Evolutionary conservation across 2,888 invertebrate species (phyloP).

Genomic region (Cylindroiulus punctatus): DNA sequence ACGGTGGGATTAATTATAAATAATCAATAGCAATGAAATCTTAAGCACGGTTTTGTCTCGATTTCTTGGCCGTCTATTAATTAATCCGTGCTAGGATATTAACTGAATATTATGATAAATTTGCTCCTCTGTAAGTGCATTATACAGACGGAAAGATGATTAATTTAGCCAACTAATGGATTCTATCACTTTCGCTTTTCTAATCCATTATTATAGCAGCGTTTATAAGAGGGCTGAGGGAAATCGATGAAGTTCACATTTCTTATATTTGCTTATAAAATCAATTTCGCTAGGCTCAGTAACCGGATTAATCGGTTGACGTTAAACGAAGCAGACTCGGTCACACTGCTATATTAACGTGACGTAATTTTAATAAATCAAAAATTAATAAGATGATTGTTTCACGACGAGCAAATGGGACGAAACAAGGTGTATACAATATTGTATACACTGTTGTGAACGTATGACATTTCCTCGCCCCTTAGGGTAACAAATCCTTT

Average conservation of each 20-base stretch:
- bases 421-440: neutral
- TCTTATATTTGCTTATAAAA: slow-evolving; percentile 26
- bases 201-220: slow-evolving; percentile 2
- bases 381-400: neutral
- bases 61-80: neutral
- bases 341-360: neutral
- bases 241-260: slow-evolving; percentile 10
- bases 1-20: neutral
- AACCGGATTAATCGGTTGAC: slow-evolving; percentile 9
- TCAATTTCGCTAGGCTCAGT: neutral
- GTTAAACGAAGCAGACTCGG: neutral
- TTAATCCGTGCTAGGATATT: neutral
- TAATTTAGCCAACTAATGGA: slow-evolving; percentile 42
- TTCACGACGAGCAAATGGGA: neutral
- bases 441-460: neutral
- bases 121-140: neutral
- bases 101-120: slow-evolving; percentile 8
- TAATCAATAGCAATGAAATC: neutral
- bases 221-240: neutral
- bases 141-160: neutral
- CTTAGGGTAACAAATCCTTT: neutral
- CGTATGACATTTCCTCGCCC: neutral
- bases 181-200: slow-evolving; percentile 34
- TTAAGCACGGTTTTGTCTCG: neutral
- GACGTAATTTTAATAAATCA: neutral